Evolutionary conservation across 1,140 invertebrate genomes (phyloP), one percentile per base, ranked within the genome.

Genomic region (Aradophagus sp.): DNA sequence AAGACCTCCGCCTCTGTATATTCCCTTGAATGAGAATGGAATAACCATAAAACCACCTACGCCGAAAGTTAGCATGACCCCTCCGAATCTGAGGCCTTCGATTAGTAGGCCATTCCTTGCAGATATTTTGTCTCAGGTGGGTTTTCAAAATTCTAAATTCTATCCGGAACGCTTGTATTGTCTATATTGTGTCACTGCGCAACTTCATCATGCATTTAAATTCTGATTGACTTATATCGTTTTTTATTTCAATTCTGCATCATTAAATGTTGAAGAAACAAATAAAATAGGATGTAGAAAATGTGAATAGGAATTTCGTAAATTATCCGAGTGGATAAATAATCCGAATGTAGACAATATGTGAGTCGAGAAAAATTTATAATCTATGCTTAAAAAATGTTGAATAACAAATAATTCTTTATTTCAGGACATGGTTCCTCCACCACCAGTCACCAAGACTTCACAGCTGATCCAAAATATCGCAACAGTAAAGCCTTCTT

Each of bases 341-440:
- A n/a, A n/a, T n/a, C n/a, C n/a, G n/a, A n/a, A n/a, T n/a, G n/a
- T n/a, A n/a, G n/a, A n/a, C n/a, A n/a, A n/a, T n/a, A n/a, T n/a
- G n/a, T n/a, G n/a, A n/a, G n/a, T n/a, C n/a, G n/a, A n/a, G n/a
- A n/a, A n/a, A 11, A 13, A 35, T 35, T 4, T 35, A 14, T 35
- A 14, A 5, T 34, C 32, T 34, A 42, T 19, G 2, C 2, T 39
- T 2, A 20, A 38, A n/a, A n/a, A n/a, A n/a, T n/a, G n/a, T n/a
- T n/a, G n/a, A n/a, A n/a, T n/a, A n/a, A n/a, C n/a, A n/a, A n/a
- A n/a, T n/a, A n/a, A n/a, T n/a, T n/a, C n/a, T n/a, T n/a, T n/a
- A 17, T 35, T 35, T 0, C 13, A 86, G 80, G 83, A 85, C 17
- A 85, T 86, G 80, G 74, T 86, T 17, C 83, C 83, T 38, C 77